Percentiles rank a stretch among this genome's conserved stretches.
phyloP scores from a whole-genome alignment of 2,113 vertebrate genomes.

The Corythornis cristatus region DNA sequence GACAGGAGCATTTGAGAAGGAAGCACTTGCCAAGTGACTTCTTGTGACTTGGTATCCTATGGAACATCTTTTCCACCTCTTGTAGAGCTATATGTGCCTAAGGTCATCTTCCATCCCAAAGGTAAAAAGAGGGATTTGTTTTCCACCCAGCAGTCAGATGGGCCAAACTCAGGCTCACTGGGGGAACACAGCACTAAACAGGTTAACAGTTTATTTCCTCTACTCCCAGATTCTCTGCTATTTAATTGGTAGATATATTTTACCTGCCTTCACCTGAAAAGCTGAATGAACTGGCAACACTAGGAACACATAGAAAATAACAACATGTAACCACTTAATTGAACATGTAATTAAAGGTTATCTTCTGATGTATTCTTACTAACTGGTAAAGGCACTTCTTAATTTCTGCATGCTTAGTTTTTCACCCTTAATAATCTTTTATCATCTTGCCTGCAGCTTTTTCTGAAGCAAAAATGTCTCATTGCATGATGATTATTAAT shows the following conservation, averaged over 20 bases:
- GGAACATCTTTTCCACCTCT: not conserved
- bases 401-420: constrained; percentile 14
- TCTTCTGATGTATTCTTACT: not conserved
- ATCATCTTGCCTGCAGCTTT: not conserved
- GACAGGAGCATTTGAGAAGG: not conserved
- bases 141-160: not conserved
- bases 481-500: not conserved
- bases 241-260: not conserved
- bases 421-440: not conserved
- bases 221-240: not conserved
- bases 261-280: not conserved
- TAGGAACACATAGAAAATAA: not conserved
- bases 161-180: not conserved
- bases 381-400: not conserved
- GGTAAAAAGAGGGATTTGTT: not conserved
- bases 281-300: not conserved
- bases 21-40: not conserved
- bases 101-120: not conserved
- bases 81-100: rapidly evolving
- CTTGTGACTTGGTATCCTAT: not conserved
- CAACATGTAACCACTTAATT: not conserved
- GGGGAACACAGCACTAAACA: not conserved
- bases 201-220: not conserved
- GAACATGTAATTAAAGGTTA: not conserved
- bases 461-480: not conserved